Evolutionary conservation across 2,113 vertebrate genomes (phyloP).

Genomic region (Lasiurus borealis): DNA sequence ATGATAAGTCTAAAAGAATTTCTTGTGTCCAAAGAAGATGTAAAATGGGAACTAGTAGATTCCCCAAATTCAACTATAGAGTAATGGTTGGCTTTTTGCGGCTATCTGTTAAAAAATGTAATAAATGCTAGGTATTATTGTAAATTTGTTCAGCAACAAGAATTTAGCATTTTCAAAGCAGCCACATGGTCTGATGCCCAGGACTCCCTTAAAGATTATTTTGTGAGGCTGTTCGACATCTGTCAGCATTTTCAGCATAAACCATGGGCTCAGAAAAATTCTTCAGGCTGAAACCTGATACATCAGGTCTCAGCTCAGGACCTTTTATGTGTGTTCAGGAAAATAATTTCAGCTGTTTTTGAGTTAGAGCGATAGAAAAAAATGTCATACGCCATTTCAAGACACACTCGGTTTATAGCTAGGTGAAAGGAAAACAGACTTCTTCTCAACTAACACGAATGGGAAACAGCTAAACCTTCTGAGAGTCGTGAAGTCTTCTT

Average conservation of each 20-base stretch:
- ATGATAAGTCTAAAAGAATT: constrained; percentile 31
- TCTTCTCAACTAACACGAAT: background rate
- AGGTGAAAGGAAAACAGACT: constrained; percentile 47
- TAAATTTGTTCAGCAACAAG: constrained; percentile 66
- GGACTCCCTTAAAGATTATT: constrained; percentile 58
- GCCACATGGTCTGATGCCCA: constrained; percentile 38
- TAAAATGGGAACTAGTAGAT: constrained; percentile 33
- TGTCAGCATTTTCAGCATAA: constrained; percentile 79
- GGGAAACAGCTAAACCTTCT: constrained; percentile 24
- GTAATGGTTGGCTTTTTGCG: constrained; percentile 26
- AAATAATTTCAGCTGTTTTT: constrained; percentile 73
- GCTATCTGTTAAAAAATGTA: constrained; percentile 57
- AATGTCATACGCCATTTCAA: constrained; percentile 49
- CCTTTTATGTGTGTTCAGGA: constrained; percentile 71
- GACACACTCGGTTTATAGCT: background rate
- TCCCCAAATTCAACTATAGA: constrained; percentile 20
- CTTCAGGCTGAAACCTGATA: constrained; percentile 78
- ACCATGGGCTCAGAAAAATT: constrained; percentile 71
- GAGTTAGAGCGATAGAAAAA: constrained; percentile 30
- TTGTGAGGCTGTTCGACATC: constrained; percentile 71
- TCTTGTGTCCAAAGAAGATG: constrained; percentile 58
- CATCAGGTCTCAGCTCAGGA: constrained; percentile 67
- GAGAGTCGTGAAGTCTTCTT: constrained; percentile 16
- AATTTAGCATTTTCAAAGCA: constrained; percentile 69
- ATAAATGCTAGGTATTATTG: background rate